phyloP scores from a whole-genome alignment of 2,888 invertebrate species.

The Graphium colonna region DNA sequence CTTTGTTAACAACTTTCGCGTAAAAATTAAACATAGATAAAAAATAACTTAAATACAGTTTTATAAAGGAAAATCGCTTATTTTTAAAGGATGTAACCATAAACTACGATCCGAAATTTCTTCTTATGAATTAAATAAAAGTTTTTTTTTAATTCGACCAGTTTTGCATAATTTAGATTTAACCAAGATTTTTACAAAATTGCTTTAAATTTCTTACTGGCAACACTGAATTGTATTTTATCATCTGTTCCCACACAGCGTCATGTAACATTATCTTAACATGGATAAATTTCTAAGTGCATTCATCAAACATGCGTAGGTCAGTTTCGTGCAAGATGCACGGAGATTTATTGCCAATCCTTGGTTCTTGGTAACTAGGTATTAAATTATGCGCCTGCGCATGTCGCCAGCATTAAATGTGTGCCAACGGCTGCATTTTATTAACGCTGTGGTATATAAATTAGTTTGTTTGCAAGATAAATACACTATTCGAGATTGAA shows the following conservation, averaged over 20 bases:
- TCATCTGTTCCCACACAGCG: too few species aligned
- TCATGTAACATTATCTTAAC: not conserved
- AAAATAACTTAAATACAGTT: too few species aligned
- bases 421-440: conserved; percentile 16
- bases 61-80: too few species aligned
- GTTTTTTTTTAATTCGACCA: not conserved
- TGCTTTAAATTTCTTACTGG: too few species aligned
- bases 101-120: too few species aligned
- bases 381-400: conserved; percentile 19
- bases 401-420: conserved; percentile 17
- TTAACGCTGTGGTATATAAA: conserved; percentile 7
- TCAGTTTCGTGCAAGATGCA: conserved; percentile 15
- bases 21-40: too few species aligned
- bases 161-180: too few species aligned
- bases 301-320: conserved; percentile 12
- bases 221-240: too few species aligned
- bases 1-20: too few species aligned
- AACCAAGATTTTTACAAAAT: too few species aligned
- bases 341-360: conserved; percentile 4
- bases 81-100: too few species aligned
- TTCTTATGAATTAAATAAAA: conserved; percentile 1
- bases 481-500: too few species aligned
- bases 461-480: not conserved
- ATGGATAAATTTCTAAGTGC: conserved; percentile 1
- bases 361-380: conserved; percentile 10